phyloP scores from a whole-genome alignment of 2,888 invertebrate species.

The Conistra vaccinii region DNA sequence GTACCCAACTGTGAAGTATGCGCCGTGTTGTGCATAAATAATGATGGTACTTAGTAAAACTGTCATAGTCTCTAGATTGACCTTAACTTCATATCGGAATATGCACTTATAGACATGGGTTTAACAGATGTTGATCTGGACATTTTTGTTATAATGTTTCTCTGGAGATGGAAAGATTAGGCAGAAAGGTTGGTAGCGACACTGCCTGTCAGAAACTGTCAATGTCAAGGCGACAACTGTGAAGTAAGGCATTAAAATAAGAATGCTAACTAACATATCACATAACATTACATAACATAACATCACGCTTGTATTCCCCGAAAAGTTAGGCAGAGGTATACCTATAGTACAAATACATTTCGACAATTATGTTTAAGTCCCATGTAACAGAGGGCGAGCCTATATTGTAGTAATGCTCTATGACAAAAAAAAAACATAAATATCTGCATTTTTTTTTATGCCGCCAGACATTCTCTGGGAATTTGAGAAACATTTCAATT shows the following conservation, averaged over 20 bases:
- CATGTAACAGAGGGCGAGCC: too few relatives aligned
- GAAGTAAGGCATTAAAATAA: too few relatives aligned
- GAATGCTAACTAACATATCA: too few relatives aligned
- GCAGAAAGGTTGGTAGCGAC: slow-evolving; percentile 1
- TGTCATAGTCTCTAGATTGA: slow-evolving; percentile 9
- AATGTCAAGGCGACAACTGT: slow-evolving; percentile 5
- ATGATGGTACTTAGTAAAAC: slow-evolving; percentile 13
- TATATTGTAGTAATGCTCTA: too few relatives aligned
- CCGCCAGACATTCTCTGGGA: background rate
- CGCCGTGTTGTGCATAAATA: slow-evolving; percentile 31
- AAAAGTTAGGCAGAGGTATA: too few relatives aligned
- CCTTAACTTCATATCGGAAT: slow-evolving; percentile 4
- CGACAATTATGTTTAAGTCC: too few relatives aligned
- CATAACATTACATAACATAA: too few relatives aligned
- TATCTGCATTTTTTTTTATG: too few relatives aligned
- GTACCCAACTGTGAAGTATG: slow-evolving; percentile 39
- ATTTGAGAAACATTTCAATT: slow-evolving; percentile 15
- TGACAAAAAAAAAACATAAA: too few relatives aligned
- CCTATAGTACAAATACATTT: too few relatives aligned
- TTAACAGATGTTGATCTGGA: slow-evolving; percentile 21
- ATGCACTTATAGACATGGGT: background rate
- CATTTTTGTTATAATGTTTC: background rate
- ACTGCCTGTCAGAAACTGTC: slow-evolving; percentile 7
- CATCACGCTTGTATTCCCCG: too few relatives aligned
- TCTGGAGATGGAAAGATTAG: slow-evolving; percentile 9